Evolutionary conservation across 2,888 invertebrate genomes (phyloP), one percentile per base, ranked within the genome.

Genomic region (Bhutanitis thaidina): DNA sequence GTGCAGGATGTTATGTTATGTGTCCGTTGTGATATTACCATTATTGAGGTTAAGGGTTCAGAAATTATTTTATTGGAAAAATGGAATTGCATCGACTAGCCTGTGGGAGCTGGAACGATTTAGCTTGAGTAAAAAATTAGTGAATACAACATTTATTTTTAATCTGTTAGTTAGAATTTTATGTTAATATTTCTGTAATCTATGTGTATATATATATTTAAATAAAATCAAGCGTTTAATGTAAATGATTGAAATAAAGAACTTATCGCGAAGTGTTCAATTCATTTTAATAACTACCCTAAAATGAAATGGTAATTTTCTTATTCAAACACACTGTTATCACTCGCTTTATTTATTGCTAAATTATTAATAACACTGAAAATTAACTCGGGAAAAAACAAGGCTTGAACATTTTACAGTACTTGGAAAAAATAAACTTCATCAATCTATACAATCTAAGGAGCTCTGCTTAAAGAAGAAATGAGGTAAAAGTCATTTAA

Each of bases 231-330:
- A 72, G 66, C 77, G 65, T 74, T 77, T 68, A 71, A 67, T 76
- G 74, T 82, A 82, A 80, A 79, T 77, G 80, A 74, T 74, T 65
- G 74, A 77, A 81, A 79, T 77, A 80, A 81, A 79, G 56, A 65
- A 40, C 32, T 20, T 46, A 46, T 35, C 32, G 37, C 37, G 14
- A 27, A 7, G n/a, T 30, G 34, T 37, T 27, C 16, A 13, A 43
- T 25, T 14, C 1, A 39, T 40, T 30, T 16, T 32, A 12, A 14
- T 25, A n/a, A 13, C 12, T 0, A 4, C 30, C 1, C 32, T 7
- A 0, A 14, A 14, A 5, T 12, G n/a, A 30, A 20, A 20, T 20
- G 20, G 5, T 3, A 20, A 20, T 3, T 20, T 20, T 20, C 2
- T 20, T 3, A 3, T 20, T 20, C 5, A 20, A 20, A 20, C 20